Base-by-base conservation (phyloP, 2,113 vertebrate species). In the Oenanthe melanoleuca region DNA sequence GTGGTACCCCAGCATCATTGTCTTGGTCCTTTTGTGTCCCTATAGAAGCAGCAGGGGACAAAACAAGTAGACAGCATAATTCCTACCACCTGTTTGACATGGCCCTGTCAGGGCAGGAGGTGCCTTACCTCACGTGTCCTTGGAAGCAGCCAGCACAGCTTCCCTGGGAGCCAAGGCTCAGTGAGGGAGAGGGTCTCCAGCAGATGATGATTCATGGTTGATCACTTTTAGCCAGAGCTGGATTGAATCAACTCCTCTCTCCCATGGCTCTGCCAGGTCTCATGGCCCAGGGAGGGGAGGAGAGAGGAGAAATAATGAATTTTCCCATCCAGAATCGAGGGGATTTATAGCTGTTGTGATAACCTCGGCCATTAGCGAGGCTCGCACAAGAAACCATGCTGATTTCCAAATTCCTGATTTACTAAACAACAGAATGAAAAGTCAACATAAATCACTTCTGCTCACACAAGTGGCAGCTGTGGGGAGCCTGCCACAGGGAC, bases 311-410 rank as follows among this genome's bases (percentile, higher is more conserved):
- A 97, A 89, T 96, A 97, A 97, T 97, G 95, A 97, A 95, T 96
- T 97, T 97, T 97, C 95, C 96, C 93, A 96, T 97, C 94, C 96
- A 97, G 92, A 94, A 95, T 94, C 1, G 11, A 22, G 67, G 88
- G 96, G 96, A 97, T 97, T 97, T 97, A 97, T 96, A 71, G 95
- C 95, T 97, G 96, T 97, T 97, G 95, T 97, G 96, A 97, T 97
- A 97, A 97, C 97, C 96, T 93, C 80, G n/a, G 95, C 94, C 22
- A 29, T 78, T 50, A 84, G 89, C 4, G 60, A 95, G 96, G 88
- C 95, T 96, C 83, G 0, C 90, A 89, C 75, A 79, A 94, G 94
- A 73, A 96, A 92, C 91, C 72, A 69, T 1, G 44, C 87, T 50
- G 85, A 92, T 95, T 93, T 97, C 95, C 96, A 97, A 96, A 85